Conservation (phyloP, 1,140 invertebrate species). For the Drosophila bocqueti region DNA sequence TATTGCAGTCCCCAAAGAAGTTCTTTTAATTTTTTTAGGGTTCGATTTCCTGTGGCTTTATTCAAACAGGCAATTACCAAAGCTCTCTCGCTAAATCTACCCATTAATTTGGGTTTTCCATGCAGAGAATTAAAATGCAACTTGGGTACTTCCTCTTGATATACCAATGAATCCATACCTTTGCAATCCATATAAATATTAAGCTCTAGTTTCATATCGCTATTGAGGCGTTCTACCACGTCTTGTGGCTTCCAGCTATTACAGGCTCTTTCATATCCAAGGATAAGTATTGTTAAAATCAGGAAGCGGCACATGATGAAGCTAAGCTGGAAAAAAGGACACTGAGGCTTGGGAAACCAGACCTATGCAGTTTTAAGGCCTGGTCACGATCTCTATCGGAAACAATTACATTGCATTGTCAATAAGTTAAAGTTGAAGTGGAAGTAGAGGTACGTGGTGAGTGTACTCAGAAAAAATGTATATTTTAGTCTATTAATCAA, state of each 20-base stretch:
- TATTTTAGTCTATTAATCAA: too few relatives aligned
- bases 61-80: slow-evolving; percentile 20
- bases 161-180: neutral
- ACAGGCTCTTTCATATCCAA: neutral
- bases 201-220: slow-evolving; percentile 1
- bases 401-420: slow-evolving; percentile 50
- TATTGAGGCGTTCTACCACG: slow-evolving; percentile 25
- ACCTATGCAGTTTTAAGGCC: slow-evolving; percentile 30
- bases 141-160: slow-evolving; percentile 1
- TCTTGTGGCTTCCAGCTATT: slow-evolving; percentile 12
- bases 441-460: slow-evolving; percentile 32
- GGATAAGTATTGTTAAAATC: slow-evolving; percentile 1
- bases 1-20: slow-evolving; percentile 31
- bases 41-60: slow-evolving; percentile 1
- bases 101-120: slow-evolving; percentile 2
- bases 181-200: slow-evolving; percentile 36
- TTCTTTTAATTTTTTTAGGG: neutral
- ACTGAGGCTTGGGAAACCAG: slow-evolving; percentile 16
- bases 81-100: slow-evolving; percentile 9
- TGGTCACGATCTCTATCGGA: slow-evolving; percentile 37
- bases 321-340: slow-evolving; percentile 27
- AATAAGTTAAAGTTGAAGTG: slow-evolving; percentile 43
- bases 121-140: neutral
- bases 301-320: slow-evolving; percentile 19
- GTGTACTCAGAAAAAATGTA: neutral